Percentiles rank a stretch among this genome's conserved stretches.
These are phyloP conservation scores for Sterna hirundo DNA, from an alignment of 2,113 vertebrate genomes.

Conservation along the genomic window DNA sequence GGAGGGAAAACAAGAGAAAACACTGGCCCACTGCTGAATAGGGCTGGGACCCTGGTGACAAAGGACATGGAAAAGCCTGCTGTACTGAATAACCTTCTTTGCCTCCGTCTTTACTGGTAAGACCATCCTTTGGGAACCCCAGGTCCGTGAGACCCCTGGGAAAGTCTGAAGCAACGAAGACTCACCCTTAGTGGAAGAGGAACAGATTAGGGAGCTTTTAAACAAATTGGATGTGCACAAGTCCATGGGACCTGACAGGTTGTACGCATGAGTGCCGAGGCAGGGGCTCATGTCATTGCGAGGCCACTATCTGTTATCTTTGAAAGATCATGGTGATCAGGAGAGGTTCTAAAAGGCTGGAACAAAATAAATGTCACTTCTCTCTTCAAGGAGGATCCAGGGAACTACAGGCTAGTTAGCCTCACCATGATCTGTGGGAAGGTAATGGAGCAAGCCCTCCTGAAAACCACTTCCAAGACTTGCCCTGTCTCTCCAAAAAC, in stretches of 20 bases:
- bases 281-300: not conserved
- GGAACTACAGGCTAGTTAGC: not conserved
- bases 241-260: not conserved
- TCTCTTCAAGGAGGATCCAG: not conserved
- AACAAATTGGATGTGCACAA: fast-evolving
- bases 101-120: not conserved
- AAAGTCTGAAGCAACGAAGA: not conserved
- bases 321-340: not conserved
- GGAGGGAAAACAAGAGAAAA: not conserved
- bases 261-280: not conserved
- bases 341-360: not conserved
- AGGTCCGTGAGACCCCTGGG: not conserved
- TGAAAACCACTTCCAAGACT: not conserved
- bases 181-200: not conserved
- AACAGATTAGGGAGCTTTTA: not conserved
- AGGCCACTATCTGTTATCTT: not conserved
- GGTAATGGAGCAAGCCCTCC: not conserved
- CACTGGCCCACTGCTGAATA: not conserved
- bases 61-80: not conserved
- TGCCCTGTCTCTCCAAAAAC: not conserved
- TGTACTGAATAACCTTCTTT: not conserved
- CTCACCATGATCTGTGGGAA: not conserved
- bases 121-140: not conserved
- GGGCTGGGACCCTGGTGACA: not conserved
- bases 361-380: not conserved